Percentiles rank a stretch among this genome's conserved stretches.
Evolutionary conservation across 1,140 invertebrate genomes (phyloP).

Genomic region (Drosophila orena): DNA sequence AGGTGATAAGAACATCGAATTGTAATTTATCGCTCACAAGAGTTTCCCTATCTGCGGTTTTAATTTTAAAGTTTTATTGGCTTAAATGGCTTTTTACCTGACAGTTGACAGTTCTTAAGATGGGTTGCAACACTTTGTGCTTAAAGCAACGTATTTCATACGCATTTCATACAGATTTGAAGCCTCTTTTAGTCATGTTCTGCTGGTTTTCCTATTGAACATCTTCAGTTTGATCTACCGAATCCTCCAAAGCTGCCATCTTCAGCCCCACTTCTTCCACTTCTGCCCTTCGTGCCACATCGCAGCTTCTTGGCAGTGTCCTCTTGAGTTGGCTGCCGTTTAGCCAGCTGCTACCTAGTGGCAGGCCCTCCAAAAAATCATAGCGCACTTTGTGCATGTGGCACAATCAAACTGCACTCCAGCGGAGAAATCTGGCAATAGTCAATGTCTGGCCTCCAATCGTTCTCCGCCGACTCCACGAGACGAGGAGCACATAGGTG

Average conservation of each 20-base stretch:
- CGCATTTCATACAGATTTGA: too few relatives aligned
- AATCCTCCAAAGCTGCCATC: neutral
- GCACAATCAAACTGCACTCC: constrained; percentile 67
- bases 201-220: too few relatives aligned
- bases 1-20: constrained; percentile 82
- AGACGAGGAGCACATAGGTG: too few relatives aligned
- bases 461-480: neutral
- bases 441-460: constrained; percentile 18
- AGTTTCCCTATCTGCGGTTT: constrained; percentile 31
- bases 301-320: constrained; percentile 1
- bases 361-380: constrained; percentile 70
- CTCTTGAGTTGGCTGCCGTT: constrained; percentile 27
- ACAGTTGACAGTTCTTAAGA: neutral
- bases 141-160: too few relatives aligned
- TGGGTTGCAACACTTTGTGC: neutral
- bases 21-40: constrained; percentile 68
- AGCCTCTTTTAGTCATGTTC: too few relatives aligned
- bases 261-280: neutral
- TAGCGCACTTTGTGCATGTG: constrained; percentile 56
- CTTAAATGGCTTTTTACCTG: constrained; percentile 37
- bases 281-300: constrained; percentile 4
- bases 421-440: constrained; percentile 31
- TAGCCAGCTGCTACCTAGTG: constrained; percentile 40
- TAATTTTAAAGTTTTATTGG: constrained; percentile 61
- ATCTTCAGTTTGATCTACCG: too few relatives aligned